phyloP scores from a whole-genome alignment of 2,888 invertebrate species.

The Gymnoscelis rufifasciata region DNA sequence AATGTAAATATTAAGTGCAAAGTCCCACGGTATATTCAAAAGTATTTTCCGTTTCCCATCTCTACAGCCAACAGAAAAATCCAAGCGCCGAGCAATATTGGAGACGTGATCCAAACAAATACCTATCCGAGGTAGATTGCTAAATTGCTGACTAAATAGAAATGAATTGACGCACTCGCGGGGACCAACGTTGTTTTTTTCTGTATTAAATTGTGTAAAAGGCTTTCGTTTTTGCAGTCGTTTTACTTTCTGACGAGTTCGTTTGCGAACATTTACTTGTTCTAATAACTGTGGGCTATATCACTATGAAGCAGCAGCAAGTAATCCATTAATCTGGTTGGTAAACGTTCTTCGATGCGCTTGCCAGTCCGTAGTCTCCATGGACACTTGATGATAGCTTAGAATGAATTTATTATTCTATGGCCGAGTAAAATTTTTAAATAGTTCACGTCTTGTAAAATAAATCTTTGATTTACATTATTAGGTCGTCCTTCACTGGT shows the following conservation, averaged over 20 bases:
- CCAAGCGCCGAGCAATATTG: slow-evolving; percentile 33
- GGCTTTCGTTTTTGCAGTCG: slow-evolving; percentile 5
- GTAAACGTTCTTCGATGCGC: too few relatives aligned
- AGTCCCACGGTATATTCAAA: too few relatives aligned
- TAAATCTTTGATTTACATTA: neutral
- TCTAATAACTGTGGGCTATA: neutral
- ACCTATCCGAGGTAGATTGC: slow-evolving; percentile 29
- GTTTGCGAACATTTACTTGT: neutral
- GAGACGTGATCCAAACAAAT: slow-evolving; percentile 32
- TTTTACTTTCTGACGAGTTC: slow-evolving; percentile 1
- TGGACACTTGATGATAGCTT: too few relatives aligned
- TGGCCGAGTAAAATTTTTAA: neutral
- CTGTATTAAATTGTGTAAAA: slow-evolving; percentile 13
- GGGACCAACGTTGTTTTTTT: slow-evolving; percentile 19
- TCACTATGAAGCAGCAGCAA: too few relatives aligned
- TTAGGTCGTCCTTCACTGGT: neutral
- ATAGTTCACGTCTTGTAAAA: too few relatives aligned
- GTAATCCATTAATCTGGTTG: too few relatives aligned
- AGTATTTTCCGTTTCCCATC: too few relatives aligned
- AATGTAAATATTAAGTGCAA: too few relatives aligned
- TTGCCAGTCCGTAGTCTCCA: too few relatives aligned
- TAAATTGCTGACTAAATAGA: slow-evolving; percentile 33
- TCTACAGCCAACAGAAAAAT: slow-evolving; percentile 26
- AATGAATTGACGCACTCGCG: slow-evolving; percentile 22
- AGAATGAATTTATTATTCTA: neutral